These are phyloP conservation scores for Bryconaethiops microstoma DNA, from an alignment of 2,797 vertebrate species.

Conservation along the genomic window DNA sequence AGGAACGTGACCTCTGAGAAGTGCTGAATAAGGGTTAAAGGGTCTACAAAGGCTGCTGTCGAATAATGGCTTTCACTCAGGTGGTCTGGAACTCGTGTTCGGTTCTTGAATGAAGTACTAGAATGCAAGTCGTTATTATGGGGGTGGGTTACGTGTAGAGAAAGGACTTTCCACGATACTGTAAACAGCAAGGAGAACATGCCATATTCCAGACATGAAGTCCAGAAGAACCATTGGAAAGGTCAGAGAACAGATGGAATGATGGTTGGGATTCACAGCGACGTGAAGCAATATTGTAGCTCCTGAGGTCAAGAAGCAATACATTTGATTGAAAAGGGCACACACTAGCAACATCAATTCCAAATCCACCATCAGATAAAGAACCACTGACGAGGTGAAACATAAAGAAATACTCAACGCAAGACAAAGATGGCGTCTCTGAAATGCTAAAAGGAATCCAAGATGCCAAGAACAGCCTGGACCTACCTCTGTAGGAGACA, in stretches of 20 bases:
- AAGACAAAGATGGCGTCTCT: background rate
- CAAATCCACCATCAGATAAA: background rate
- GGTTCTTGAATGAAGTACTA: background rate
- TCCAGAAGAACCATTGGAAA: background rate
- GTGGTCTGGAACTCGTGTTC: too few relatives aligned
- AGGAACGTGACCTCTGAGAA: background rate
- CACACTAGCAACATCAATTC: background rate
- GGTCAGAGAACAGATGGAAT: background rate
- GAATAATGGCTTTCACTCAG: too few relatives aligned
- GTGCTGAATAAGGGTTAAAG: background rate
- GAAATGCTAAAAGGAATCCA: background rate
- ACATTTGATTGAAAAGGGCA: too few relatives aligned
- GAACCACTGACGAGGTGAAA: too few relatives aligned
- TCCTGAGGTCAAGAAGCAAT: background rate
- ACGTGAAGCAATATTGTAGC: background rate
- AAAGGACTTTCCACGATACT: background rate
- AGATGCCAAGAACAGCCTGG: background rate
- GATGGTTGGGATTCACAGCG: background rate
- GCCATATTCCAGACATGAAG: background rate
- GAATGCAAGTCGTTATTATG: background rate
- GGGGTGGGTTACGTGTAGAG: background rate
- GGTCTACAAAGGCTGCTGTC: too few relatives aligned
- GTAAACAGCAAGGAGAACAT: background rate
- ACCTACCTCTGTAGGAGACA: conserved; percentile 11
- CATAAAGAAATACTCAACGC: too few relatives aligned